Base-by-base conservation (phyloP, 2,113 vertebrate genomes). In the Pachypanchax playfairii region DNA sequence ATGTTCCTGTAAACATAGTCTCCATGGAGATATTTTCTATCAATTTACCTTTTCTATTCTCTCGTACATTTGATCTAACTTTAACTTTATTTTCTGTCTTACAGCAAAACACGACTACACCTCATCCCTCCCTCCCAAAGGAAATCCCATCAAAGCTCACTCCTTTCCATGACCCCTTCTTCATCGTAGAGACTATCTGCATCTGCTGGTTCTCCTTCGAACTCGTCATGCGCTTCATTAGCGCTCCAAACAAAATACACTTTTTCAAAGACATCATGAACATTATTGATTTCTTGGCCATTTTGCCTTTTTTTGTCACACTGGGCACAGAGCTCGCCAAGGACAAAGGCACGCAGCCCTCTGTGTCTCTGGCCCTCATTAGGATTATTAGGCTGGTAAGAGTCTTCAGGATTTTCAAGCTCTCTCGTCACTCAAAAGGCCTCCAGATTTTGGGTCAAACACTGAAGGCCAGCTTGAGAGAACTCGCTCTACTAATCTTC, bases 261-360 rank as follows among this genome's bases (percentile, higher is more conserved):
- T 97, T 98, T 89, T 97, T 97, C 87, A 95, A 94, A 74, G 93
- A 94, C 22, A 91, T 95, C 79, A 97, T 98, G 95, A 98, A 98
- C 92, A 91, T 93, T 81, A 98, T 98, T 29, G 96, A 98, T 81
- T 92, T 96, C 54, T 92, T 96, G 51, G 95, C 96, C 68, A 98
- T 98, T 85, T 85, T 95, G 67, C 96, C 96, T 6, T 98, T 94
- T 52, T 98, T 96, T 21, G 93, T 97, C 55, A 93, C 96, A 0
- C 70, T 98, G 59, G 94, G 94, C 66, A 96, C 96, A 0, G 96
- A 98, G 90, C 70, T 98, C 46, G 93, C 91, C 9, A 91, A 90
- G 29, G 92, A 94, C 75, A 91, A 90, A n/a, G 94, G 88, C 0
- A 84, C 86, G 0, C 93, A 93, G 33, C 94, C 93, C 0, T 92